phyloP scores from a whole-genome alignment of 1,140 invertebrate species.

The Cataglyphis hispanica region DNA sequence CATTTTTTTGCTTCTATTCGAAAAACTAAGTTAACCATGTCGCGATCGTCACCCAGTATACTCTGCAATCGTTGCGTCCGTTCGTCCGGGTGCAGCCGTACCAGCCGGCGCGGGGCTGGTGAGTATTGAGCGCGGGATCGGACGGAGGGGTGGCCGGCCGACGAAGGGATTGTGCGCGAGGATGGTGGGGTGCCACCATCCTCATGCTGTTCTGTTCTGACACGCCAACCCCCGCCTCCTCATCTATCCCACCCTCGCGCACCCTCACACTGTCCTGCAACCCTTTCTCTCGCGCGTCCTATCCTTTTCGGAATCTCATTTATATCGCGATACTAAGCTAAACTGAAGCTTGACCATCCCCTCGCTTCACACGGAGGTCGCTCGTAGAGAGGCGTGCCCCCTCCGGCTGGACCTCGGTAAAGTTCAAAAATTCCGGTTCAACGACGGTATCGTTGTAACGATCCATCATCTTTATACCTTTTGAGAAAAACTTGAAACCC shows the following conservation, averaged over 20 bases:
- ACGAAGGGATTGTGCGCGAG: conserved; percentile 58
- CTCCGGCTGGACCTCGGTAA: background rate
- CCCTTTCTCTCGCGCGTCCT: conserved; percentile 31
- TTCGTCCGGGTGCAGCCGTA: conserved; percentile 61
- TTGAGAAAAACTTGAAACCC: conserved; percentile 17
- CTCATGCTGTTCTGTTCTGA: conserved; percentile 51
- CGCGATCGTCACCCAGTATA: conserved; percentile 62
- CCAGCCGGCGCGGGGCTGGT: conserved; percentile 61
- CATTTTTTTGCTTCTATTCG: background rate
- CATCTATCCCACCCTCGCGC: conserved; percentile 26
- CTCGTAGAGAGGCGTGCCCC: background rate
- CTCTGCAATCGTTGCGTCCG: conserved; percentile 56
- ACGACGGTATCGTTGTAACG: background rate
- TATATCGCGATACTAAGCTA: conserved; percentile 38
- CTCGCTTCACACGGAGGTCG: background rate
- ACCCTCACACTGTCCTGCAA: conserved; percentile 44
- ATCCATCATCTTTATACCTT: conserved; percentile 23
- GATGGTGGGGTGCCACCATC: conserved; percentile 49
- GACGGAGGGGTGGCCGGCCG: conserved; percentile 59
- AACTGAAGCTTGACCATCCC: conserved; percentile 32
- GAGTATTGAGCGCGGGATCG: conserved; percentile 67
- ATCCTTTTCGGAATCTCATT: conserved; percentile 23
- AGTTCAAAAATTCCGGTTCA: conserved; percentile 16
- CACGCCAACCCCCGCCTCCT: conserved; percentile 35
- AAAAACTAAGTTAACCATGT: conserved; percentile 38